Evolutionary conservation across 2,113 vertebrate species (phyloP).

Genomic region (Gobio gobio): DNA sequence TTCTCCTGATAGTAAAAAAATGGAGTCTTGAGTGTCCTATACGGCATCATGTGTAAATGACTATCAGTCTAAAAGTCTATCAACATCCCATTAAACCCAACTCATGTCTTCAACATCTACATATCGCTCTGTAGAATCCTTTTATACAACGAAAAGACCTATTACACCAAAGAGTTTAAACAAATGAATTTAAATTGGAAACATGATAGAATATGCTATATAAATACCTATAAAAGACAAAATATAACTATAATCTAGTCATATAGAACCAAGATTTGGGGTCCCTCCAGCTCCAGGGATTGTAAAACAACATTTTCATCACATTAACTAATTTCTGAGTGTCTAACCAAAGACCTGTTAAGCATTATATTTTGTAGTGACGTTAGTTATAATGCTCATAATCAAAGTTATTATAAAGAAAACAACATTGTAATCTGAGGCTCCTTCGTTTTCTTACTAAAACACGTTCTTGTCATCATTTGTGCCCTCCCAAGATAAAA

Average conservation of each 20-base stretch:
- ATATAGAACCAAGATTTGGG: background rate
- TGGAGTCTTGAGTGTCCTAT: too few species aligned
- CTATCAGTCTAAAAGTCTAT: background rate
- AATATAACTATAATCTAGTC: background rate
- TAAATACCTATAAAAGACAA: background rate
- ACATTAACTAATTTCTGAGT: background rate
- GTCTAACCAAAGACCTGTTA: background rate
- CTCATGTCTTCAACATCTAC: background rate
- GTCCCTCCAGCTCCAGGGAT: background rate
- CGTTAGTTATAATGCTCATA: background rate
- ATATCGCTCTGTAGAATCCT: background rate
- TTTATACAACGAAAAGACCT: background rate
- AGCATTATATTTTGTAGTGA: background rate
- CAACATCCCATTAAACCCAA: background rate
- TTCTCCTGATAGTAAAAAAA: too few species aligned
- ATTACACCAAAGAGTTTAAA: background rate
- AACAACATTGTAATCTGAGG: background rate
- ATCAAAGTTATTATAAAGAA: background rate
- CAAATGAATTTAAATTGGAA: background rate
- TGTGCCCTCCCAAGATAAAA: background rate
- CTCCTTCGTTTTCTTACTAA: background rate
- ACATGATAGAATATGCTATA: background rate
- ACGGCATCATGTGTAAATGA: too few species aligned
- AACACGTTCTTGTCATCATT: background rate
- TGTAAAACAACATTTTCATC: background rate